phyloP scores from a whole-genome alignment of 2,797 vertebrate genomes.

The Amphiprion clarkii region DNA sequence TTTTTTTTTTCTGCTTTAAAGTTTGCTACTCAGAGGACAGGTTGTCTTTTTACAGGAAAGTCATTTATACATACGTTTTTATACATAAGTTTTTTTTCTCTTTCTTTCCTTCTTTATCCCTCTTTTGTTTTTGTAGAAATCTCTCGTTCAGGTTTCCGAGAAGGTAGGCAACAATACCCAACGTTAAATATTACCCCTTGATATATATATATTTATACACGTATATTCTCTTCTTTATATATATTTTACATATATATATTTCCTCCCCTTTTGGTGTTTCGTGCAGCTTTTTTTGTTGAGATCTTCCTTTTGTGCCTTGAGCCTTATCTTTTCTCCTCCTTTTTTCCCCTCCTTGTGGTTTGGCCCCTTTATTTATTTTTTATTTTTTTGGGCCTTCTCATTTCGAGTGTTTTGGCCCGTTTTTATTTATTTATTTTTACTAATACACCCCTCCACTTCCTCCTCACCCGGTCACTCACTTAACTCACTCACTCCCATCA shows the following conservation, averaged over 20 bases:
- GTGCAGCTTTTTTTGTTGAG: slow-evolving; percentile 81
- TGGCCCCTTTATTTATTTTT: slow-evolving; percentile 27
- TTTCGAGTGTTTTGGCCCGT: slow-evolving; percentile 78
- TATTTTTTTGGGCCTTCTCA: slow-evolving; percentile 65
- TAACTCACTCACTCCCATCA: slow-evolving; percentile 75
- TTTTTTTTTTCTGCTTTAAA: slow-evolving; percentile 24
- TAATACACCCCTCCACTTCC: slow-evolving; percentile 44
- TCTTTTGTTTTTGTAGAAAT: slow-evolving; percentile 95
- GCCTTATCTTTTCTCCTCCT: slow-evolving; percentile 63
- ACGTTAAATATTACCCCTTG: slow-evolving; percentile 81
- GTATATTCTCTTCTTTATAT: slow-evolving; percentile 76
- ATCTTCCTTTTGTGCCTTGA: slow-evolving; percentile 78
- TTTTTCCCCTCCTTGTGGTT: slow-evolving; percentile 71
- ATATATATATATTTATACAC: slow-evolving; percentile 75
- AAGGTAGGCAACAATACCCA: slow-evolving; percentile 93
- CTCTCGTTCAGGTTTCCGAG: slow-evolving; percentile 98
- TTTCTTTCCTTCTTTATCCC: slow-evolving; percentile 84
- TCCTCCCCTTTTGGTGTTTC: slow-evolving; percentile 79
- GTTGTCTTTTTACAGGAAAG: slow-evolving; percentile 67
- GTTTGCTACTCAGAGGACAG: slow-evolving; percentile 48
- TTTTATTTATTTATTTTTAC: slow-evolving; percentile 49
- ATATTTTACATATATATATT: slow-evolving; percentile 71
- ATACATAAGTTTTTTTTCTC: slow-evolving; percentile 80
- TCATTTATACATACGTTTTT: slow-evolving; percentile 67
- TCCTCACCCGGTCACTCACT: slow-evolving; percentile 65